Base-by-base conservation (phyloP, 92 coral and sea anemone species). In the Parazoanthus darwini region DNA sequence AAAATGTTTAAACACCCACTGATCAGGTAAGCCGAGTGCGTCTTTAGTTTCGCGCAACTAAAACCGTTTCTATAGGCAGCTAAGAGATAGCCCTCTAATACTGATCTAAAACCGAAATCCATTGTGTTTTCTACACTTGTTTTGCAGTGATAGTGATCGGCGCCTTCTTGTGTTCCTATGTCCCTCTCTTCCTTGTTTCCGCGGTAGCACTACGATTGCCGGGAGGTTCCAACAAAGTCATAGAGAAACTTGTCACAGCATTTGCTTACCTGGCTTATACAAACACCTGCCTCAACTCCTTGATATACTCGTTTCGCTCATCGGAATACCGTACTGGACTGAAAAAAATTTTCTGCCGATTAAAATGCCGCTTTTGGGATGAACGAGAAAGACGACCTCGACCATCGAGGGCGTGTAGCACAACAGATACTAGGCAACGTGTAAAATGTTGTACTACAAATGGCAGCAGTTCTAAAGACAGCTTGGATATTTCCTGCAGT, bases 221-320 rank as follows among this genome's bases (percentile, higher is more conserved):
- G 33, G 33, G 4, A 76, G 79, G 79, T 5, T 39, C 51, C 23
- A 39, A n/a, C 54, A 23, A 23, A 76, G 26, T 44, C 25, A 38
- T 42, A 39, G 79, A 39, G 50, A 76, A 39, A 38, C 46, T 76
- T 18, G 51, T 76, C 25, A 39, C 50, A 6, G 46, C 50, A 8
- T 76, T 76, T 39, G 54, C 46, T 9, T 76, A 76, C 25, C 14
- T 76, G 79, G 79, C 79, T 29, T 76, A 16, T 54, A 39, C 79
- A 42, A 76, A 76, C 79, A 76, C 79, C 25, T 76, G 29, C 25
- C 79, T 76, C 25, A 76, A 76, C 79, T n/a, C 79, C 22, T 36
- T 76, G 29, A 37, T 76, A 18, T 76, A 76, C 46, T 76, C 79
- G 15, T 76, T 37, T 43, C 79, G 79, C 15, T 76, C 79, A 37